Evolutionary conservation across 2,113 vertebrate species (phyloP).

Genomic region (Atherinomorus stipes): DNA sequence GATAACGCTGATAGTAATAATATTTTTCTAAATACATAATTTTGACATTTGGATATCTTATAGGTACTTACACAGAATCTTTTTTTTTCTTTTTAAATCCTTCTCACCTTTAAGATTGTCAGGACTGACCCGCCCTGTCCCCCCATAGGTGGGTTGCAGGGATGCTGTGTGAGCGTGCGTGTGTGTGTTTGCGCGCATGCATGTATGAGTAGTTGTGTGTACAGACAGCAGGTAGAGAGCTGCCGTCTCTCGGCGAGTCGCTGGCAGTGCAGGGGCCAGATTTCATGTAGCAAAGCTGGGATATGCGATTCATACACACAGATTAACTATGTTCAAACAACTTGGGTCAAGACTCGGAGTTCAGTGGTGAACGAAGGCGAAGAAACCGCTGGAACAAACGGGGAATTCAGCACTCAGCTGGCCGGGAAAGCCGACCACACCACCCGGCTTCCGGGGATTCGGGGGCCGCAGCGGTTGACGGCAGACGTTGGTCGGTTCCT

Average conservation of each 20-base stretch:
- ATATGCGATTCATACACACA: conserved; percentile 27
- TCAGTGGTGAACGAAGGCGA: conserved; percentile 47
- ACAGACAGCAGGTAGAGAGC: conserved; percentile 65
- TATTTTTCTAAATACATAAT: too few relatives aligned
- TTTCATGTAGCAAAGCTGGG: conserved; percentile 27
- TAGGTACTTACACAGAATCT: too few relatives aligned
- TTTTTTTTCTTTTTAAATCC: not conserved
- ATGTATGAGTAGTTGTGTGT: conserved; percentile 16
- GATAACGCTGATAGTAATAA: too few relatives aligned
- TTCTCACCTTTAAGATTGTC: conserved; percentile 5
- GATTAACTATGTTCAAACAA: conserved; percentile 33
- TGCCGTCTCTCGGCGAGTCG: conserved; percentile 65
- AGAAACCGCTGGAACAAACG: conserved; percentile 48
- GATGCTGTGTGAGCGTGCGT: conserved; percentile 52
- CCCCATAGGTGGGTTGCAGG: conserved; percentile 34
- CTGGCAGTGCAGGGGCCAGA: conserved; percentile 63
- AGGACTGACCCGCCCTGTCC: conserved; percentile 3
- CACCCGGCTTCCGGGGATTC: conserved; percentile 84
- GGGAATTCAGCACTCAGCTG: conserved; percentile 59
- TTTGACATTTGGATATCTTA: too few relatives aligned
- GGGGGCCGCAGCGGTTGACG: conserved; percentile 78
- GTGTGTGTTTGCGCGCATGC: conserved; percentile 16
- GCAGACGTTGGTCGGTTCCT: conserved; percentile 75
- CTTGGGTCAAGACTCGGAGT: conserved; percentile 11
- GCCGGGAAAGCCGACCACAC: conserved; percentile 74